phyloP scores from a whole-genome alignment of 1,140 invertebrate genomes.

The Danaus melanippus region DNA sequence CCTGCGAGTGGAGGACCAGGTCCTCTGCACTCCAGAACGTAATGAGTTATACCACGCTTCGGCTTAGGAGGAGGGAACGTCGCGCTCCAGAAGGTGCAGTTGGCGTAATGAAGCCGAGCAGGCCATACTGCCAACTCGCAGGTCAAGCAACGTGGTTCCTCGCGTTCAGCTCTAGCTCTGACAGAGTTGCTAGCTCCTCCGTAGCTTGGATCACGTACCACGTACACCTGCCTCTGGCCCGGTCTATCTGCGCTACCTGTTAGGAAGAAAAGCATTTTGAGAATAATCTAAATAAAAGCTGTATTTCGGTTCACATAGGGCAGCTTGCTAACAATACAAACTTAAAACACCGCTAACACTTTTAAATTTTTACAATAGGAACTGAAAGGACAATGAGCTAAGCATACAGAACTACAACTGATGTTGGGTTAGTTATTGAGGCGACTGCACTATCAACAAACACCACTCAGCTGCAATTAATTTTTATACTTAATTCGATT shows the following conservation, averaged over 20 bases:
- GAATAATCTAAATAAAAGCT: background rate
- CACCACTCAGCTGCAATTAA: slow-evolving; percentile 50
- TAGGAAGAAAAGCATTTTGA: slow-evolving; percentile 9
- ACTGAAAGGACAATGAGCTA: slow-evolving; percentile 20
- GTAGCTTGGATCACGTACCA: slow-evolving; percentile 77
- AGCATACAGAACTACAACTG: slow-evolving; percentile 17
- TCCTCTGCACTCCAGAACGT: slow-evolving; percentile 85
- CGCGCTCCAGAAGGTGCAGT: slow-evolving; percentile 86
- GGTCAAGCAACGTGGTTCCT: slow-evolving; percentile 85
- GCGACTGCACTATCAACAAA: slow-evolving; percentile 27
- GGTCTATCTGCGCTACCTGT: slow-evolving; percentile 82
- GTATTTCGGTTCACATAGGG: background rate
- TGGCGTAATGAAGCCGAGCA: slow-evolving; percentile 81
- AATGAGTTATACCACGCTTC: slow-evolving; percentile 75
- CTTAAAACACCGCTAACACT: slow-evolving; percentile 8
- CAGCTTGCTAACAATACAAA: slow-evolving; percentile 14
- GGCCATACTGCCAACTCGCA: slow-evolving; percentile 84
- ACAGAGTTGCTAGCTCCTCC: slow-evolving; percentile 67
- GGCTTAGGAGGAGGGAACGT: slow-evolving; percentile 74
- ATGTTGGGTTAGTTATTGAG: slow-evolving; percentile 30
- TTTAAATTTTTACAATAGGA: slow-evolving; percentile 7
- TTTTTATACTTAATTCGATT: slow-evolving; percentile 67
- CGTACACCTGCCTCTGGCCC: slow-evolving; percentile 89
- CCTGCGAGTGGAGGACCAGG: slow-evolving; percentile 84
- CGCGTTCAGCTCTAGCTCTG: slow-evolving; percentile 78